Evolutionary conservation across 2,113 vertebrate species (phyloP).

Genomic region (Clarias macrocephalus): DNA sequence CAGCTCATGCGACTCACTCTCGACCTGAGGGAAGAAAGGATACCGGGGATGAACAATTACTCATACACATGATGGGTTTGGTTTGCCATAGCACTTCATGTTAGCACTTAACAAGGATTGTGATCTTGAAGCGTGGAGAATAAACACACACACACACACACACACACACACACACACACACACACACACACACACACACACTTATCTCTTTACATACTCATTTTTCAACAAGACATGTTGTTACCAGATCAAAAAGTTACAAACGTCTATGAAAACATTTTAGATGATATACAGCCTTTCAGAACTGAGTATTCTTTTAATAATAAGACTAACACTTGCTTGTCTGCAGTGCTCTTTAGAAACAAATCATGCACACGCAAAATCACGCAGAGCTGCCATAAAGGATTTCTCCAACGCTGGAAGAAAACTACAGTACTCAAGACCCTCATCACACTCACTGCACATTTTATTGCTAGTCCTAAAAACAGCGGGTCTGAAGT

Average conservation of each 20-base stretch:
- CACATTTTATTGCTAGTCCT: neutral
- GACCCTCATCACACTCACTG: no score
- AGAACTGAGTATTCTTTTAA: neutral
- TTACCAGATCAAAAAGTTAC: neutral
- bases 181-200: neutral
- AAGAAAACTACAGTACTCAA: neutral
- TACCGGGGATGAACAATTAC: neutral
- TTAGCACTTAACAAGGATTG: neutral
- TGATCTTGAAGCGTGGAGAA: neutral
- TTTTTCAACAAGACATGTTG: neutral
- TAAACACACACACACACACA: neutral
- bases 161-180: neutral
- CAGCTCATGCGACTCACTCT: slow-evolving; percentile 91
- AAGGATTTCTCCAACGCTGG: neutral
- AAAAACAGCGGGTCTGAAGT: neutral
- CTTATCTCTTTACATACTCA: no score
- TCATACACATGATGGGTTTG: neutral
- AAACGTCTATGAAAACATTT: no score
- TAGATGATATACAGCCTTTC: neutral
- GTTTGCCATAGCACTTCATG: no score
- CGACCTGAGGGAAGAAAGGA: slow-evolving; percentile 76
- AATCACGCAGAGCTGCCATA: neutral
- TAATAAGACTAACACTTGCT: neutral
- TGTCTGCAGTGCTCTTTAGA: neutral
- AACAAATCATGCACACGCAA: neutral